Conservation (phyloP, 1,140 invertebrate species). For the Leptinotarsa defecta region DNA sequence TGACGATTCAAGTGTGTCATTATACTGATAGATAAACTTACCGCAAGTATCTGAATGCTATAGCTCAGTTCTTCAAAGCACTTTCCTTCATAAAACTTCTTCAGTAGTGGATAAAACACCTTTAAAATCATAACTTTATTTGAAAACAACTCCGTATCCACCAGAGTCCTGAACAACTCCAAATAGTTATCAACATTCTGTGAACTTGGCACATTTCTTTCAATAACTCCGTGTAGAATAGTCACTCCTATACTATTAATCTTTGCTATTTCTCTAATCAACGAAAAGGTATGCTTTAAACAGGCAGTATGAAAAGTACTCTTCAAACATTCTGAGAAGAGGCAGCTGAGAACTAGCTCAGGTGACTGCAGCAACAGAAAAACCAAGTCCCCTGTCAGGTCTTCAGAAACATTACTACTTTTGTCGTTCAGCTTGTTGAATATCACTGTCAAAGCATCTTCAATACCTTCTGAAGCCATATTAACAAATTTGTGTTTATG, state of each 20-base stretch:
- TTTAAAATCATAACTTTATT: constrained; percentile 35
- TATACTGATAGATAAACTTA: constrained; percentile 14
- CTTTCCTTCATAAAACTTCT: constrained; percentile 24
- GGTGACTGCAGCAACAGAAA: constrained; percentile 49
- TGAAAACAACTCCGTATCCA: constrained; percentile 30
- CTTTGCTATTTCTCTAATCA: constrained; percentile 40
- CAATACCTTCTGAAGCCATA: constrained; percentile 33
- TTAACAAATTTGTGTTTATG: constrained; percentile 41
- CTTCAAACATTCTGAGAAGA: constrained; percentile 47
- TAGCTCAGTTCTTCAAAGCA: constrained; percentile 34
- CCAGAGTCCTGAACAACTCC: constrained; percentile 40
- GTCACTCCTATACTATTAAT: constrained; percentile 43
- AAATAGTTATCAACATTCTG: constrained; percentile 42
- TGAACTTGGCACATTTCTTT: constrained; percentile 28
- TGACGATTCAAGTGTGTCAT: too few relatives aligned
- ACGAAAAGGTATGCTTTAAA: constrained; percentile 37
- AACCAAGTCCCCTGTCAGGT: constrained; percentile 41
- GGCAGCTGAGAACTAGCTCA: constrained; percentile 34
- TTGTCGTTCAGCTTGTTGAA: constrained; percentile 47
- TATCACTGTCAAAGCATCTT: constrained; percentile 33
- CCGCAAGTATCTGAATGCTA: constrained; percentile 37
- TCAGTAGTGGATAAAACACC: constrained; percentile 34
- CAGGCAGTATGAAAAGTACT: constrained; percentile 37
- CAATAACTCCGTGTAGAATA: constrained; percentile 36
- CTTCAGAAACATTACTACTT: constrained; percentile 28